phyloP scores from a whole-genome alignment of 2,113 vertebrate species.

The Dolichallabes microphthalmus region DNA sequence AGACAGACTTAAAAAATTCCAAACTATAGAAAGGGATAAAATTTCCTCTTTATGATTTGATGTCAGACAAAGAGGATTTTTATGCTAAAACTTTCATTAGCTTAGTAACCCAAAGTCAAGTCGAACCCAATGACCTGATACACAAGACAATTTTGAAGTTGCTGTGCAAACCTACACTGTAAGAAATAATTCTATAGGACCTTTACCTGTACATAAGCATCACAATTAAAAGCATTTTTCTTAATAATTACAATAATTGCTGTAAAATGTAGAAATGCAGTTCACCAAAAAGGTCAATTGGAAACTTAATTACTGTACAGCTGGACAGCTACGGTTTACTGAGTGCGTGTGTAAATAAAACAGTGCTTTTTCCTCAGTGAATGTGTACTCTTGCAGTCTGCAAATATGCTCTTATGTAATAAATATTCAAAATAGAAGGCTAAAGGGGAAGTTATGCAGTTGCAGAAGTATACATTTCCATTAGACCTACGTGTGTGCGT shows the following conservation, averaged over 20 bases:
- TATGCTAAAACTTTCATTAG: background rate
- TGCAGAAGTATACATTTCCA: background rate
- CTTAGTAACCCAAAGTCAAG: background rate
- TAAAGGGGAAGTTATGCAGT: background rate
- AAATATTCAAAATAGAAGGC: constrained; percentile 34
- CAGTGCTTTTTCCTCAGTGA: constrained; percentile 22
- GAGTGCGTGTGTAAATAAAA: constrained; percentile 24
- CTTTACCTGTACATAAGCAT: background rate
- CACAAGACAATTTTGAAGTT: background rate
- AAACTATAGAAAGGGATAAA: too few species aligned
- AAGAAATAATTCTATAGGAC: background rate
- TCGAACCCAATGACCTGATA: background rate
- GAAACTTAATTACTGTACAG: background rate
- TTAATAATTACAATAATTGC: background rate
- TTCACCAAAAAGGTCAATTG: background rate
- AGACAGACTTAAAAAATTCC: too few species aligned
- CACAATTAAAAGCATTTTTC: background rate
- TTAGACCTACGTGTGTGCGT: background rate
- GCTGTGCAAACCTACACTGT: background rate
- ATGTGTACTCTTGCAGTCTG: background rate
- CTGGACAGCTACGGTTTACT: background rate
- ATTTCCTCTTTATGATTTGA: background rate
- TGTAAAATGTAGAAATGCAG: background rate
- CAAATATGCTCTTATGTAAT: background rate
- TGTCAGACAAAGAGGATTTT: background rate